Evolutionary conservation across 2,113 vertebrate species (phyloP), one percentile per base, ranked within the genome.

Genomic region (Vulpes lagopus): DNA sequence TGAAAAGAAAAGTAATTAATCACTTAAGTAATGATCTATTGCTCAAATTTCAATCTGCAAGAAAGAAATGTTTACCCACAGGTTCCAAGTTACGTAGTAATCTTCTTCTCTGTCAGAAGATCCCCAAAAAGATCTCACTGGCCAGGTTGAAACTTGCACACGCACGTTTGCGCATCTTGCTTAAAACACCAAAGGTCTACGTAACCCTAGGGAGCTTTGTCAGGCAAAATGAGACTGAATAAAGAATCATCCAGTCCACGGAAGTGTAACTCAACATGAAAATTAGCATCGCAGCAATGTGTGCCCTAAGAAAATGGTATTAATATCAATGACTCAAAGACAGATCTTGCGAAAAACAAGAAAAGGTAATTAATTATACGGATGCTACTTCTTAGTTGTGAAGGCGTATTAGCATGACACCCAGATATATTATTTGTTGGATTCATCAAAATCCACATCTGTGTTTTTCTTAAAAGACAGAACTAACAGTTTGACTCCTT

Each of bases 251-350:
- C 35, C 10, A 11, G 43, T 43, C 57, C 17, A 25, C 55, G 64
- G 5, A 84, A 89, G 17, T 67, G 22, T 59, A 97, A 95, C 35
- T 96, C 92, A 86, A 74, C 22, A 57, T 93, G 43, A 96, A 97
- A 97, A 94, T 25, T 82, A 71, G 76, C 23, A 81, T 2, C 20
- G 32, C n/a, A 93, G 60, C 43, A 92, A 55, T 71, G 4, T 71
- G 11, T 38, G 27, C 32, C 7, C 53, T 32, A 51, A 62, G 92
- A 96, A 38, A 97, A 30, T 3, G 2, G 76, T 60, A 35, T 79
- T 97, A 91, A 96, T 30, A 87, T n/a, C 69, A 32, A 64, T 82
- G 85, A 85, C 49, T 91, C 69, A 97, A 93, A 96, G 5, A 62
- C 20, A 97, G 55, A 14, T 32, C 78, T 97, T 79, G 93, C 20